Conservation (phyloP, 2,888 invertebrate species). For the Polylopha cassiicola region DNA sequence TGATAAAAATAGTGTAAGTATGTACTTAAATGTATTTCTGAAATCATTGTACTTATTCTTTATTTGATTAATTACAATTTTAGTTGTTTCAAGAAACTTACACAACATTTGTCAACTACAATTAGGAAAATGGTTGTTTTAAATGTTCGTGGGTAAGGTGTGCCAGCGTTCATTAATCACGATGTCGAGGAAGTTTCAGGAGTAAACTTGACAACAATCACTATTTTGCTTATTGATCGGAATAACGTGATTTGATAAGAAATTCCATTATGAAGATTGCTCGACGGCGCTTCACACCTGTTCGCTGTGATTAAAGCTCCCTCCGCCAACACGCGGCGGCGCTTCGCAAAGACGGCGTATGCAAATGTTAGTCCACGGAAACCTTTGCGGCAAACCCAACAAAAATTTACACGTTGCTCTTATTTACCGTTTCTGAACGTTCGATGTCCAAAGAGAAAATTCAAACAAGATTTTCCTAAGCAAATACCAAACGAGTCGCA, state of each 20-base stretch:
- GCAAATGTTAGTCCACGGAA: slow-evolving; percentile 65
- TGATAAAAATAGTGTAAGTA: no score
- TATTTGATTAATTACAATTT: no score
- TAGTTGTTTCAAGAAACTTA: no score
- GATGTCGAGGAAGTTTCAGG: no score
- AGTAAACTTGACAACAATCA: slow-evolving; percentile 22
- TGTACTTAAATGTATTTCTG: no score
- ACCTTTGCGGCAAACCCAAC: slow-evolving; percentile 55
- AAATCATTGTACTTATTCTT: no score
- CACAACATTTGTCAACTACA: no score
- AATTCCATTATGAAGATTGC: slow-evolving; percentile 70
- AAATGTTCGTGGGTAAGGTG: no score
- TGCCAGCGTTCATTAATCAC: no score
- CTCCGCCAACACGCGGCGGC: slow-evolving; percentile 51
- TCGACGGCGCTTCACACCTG: slow-evolving; percentile 53
- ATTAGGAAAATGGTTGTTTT: no score
- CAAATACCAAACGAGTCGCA: slow-evolving; percentile 25
- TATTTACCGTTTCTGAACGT: slow-evolving; percentile 40
- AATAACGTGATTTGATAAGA: slow-evolving; percentile 56
- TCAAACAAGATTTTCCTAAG: slow-evolving; percentile 34
- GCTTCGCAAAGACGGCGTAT: slow-evolving; percentile 45
- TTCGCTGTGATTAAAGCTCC: slow-evolving; percentile 71
- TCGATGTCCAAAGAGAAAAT: slow-evolving; percentile 25
- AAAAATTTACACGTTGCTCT: slow-evolving; percentile 52
- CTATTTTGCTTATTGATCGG: slow-evolving; percentile 37